Percentiles rank a stretch among this genome's conserved stretches.
These are phyloP conservation scores for Stichodactyla helianthus DNA, from an alignment of 64 coral and sea anemone genomes.

Conservation along the genomic window DNA sequence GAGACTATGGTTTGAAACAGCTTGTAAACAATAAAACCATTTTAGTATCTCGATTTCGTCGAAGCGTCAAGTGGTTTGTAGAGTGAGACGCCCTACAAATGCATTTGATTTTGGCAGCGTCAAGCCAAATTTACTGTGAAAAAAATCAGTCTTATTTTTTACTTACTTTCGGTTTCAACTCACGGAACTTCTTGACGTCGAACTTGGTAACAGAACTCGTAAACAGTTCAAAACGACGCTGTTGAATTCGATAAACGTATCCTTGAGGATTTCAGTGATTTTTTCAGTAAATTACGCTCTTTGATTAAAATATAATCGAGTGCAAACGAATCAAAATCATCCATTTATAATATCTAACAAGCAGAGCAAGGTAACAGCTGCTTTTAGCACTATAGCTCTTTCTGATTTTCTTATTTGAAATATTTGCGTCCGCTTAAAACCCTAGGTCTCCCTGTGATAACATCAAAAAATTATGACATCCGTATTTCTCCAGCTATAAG, in stretches of 20 bases:
- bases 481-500: neutral
- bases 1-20: neutral
- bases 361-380: conserved; percentile 14
- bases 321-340: conserved; percentile 17
- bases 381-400: neutral
- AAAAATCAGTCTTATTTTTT: neutral
- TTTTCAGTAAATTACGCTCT: conserved; percentile 1
- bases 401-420: neutral
- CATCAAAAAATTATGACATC: neutral
- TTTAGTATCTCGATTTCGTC: neutral
- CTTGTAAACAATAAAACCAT: neutral
- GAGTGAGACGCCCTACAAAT: neutral
- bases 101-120: neutral
- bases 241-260: neutral
- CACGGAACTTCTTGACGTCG: neutral
- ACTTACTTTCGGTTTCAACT: neutral
- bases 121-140: neutral
- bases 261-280: conserved; percentile 7
- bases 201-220: neutral
- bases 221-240: neutral
- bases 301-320: conserved; percentile 25
- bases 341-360: conserved; percentile 11
- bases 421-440: neutral
- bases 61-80: neutral
- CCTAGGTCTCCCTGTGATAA: neutral